Conservation (phyloP, 2,113 vertebrate species). For the Leucosticte australis region DNA sequence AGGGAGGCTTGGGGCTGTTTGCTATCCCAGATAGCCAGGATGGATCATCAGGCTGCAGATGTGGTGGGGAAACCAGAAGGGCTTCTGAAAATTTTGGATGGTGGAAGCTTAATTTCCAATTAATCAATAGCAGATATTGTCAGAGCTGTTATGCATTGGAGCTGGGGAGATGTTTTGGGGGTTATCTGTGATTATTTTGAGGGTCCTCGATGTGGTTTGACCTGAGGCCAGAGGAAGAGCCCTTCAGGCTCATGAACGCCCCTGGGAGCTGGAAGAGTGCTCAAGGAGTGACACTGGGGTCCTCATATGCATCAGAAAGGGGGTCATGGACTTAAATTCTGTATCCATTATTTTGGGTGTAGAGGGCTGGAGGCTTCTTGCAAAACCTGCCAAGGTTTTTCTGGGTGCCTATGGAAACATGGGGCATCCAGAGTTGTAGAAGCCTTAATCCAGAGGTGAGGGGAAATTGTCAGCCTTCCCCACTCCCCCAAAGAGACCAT, state of each 20-base stretch:
- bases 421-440: background rate
- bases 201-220: background rate
- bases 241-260: rapidly evolving
- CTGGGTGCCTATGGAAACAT: background rate
- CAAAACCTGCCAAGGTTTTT: background rate
- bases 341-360: background rate
- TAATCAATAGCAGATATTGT: background rate
- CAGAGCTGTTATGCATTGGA: background rate
- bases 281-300: background rate
- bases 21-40: background rate
- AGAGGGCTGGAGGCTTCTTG: background rate
- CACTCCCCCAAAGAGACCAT: background rate
- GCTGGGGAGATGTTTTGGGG: background rate
- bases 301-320: background rate
- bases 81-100: background rate
- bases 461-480: background rate
- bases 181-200: background rate
- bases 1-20: background rate
- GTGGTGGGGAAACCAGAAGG: rapidly evolving
- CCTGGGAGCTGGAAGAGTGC: no score
- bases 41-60: background rate
- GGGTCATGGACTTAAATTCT: background rate
- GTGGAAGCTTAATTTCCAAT: background rate
- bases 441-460: background rate
- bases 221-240: background rate